Evolutionary conservation across 2,888 invertebrate genomes (phyloP).

Genomic region (Yponomeuta plumbellus): DNA sequence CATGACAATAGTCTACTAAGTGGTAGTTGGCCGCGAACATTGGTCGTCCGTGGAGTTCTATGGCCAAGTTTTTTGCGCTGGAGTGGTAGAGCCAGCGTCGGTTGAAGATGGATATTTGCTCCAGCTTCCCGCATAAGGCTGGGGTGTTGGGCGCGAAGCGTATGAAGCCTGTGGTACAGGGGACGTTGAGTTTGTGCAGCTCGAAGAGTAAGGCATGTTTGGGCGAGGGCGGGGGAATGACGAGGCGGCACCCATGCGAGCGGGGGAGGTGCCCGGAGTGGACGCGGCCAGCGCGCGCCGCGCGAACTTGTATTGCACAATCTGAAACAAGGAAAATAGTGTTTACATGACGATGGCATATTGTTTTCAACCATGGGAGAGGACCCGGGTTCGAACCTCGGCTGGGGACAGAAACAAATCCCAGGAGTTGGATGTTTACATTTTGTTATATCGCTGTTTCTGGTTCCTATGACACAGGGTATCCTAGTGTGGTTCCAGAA

Average conservation of each 20-base stretch:
- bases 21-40: conserved; percentile 81
- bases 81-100: conserved; percentile 77
- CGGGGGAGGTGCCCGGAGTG: conserved; percentile 73
- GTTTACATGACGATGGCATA: background rate
- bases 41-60: conserved; percentile 79
- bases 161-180: conserved; percentile 78
- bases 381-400: too few relatives aligned
- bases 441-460: too few relatives aligned
- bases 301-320: conserved; percentile 74
- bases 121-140: conserved; percentile 81
- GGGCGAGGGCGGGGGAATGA: conserved; percentile 62
- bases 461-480: too few relatives aligned
- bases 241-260: conserved; percentile 71
- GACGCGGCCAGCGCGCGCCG: conserved; percentile 58
- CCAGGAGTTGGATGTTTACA: too few relatives aligned
- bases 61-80: conserved; percentile 63
- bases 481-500: too few relatives aligned
- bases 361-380: background rate
- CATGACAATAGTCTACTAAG: conserved; percentile 83
- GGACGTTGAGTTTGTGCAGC: conserved; percentile 81
- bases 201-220: conserved; percentile 79
- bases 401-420: too few relatives aligned
- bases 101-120: conserved; percentile 78
- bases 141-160: conserved; percentile 73
- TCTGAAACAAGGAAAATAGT: conserved; percentile 66